These are phyloP conservation scores for Ptychoptera albimana DNA, from an alignment of 2,888 invertebrate species.

Conservation along the genomic window DNA sequence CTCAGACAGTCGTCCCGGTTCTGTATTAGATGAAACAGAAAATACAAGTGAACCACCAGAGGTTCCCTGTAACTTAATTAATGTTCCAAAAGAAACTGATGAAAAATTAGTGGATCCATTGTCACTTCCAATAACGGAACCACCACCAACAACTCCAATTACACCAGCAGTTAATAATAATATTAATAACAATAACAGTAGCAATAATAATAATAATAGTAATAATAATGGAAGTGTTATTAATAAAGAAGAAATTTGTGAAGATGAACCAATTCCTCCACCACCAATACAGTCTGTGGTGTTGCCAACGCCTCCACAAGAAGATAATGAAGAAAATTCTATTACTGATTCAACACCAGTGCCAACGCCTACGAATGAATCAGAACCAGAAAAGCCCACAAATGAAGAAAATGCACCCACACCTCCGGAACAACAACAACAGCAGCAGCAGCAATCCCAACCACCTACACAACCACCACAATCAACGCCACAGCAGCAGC, in stretches of 20 bases:
- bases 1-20: slow-evolving; percentile 58
- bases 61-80: slow-evolving; percentile 24
- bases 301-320: no score
- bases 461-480: neutral
- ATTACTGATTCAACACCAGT: no score
- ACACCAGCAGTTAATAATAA: neutral
- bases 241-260: neutral
- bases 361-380: no score
- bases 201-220: neutral
- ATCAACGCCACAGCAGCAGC: slow-evolving; percentile 3
- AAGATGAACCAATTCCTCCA: slow-evolving; percentile 1
- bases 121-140: slow-evolving; percentile 26
- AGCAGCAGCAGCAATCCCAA: neutral
- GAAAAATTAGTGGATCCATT: slow-evolving; percentile 27
- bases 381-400: slow-evolving; percentile 20
- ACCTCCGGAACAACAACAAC: neutral
- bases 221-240: no score
- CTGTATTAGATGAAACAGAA: slow-evolving; percentile 50
- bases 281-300: neutral
- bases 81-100: slow-evolving; percentile 29
- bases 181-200: neutral
- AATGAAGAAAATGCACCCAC: slow-evolving; percentile 5
- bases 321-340: no score
- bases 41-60: slow-evolving; percentile 31
- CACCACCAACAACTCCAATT: slow-evolving; percentile 18